phyloP scores from a whole-genome alignment of 2,113 vertebrate species.

The Lepus timidus region DNA sequence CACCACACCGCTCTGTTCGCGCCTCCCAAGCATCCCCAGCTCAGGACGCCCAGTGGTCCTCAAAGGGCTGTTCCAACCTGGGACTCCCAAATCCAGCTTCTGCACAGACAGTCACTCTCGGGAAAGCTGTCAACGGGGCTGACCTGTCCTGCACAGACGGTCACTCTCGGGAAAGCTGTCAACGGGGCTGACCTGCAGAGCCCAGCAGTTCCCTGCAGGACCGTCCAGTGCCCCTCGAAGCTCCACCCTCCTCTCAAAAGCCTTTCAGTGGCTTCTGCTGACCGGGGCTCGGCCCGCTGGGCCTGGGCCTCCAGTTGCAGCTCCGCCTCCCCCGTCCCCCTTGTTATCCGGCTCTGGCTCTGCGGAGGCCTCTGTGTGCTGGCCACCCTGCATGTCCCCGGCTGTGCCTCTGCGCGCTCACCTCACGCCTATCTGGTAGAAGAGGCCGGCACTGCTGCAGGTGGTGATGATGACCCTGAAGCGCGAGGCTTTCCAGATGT shows the following conservation, averaged over 20 bases:
- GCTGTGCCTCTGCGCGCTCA: conserved; percentile 70
- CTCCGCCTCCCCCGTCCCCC: too few relatives aligned
- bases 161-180: too few relatives aligned
- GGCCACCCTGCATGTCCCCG: neutral
- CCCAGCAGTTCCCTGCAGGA: neutral
- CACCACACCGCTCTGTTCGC: accelerated
- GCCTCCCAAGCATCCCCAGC: neutral
- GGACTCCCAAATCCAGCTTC: neutral
- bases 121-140: neutral
- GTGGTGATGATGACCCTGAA: conserved; percentile 95
- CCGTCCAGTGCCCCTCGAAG: too few relatives aligned
- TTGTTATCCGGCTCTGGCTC: neutral
- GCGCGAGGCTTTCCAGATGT: conserved; percentile 92
- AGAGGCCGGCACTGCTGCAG: conserved; percentile 94
- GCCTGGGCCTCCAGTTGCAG: too few relatives aligned
- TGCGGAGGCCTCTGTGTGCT: neutral
- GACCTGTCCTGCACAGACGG: neutral
- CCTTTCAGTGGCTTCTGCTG: too few relatives aligned
- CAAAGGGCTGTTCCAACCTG: too few relatives aligned
- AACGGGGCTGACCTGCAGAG: neutral
- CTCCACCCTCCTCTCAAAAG: too few relatives aligned
- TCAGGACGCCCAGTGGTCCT: too few relatives aligned
- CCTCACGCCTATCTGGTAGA: conserved; percentile 93
- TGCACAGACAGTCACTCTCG: neutral
- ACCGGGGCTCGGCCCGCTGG: too few relatives aligned